Percentiles rank a stretch among this genome's conserved stretches.
These are phyloP conservation scores for Andrena flavipes DNA, from an alignment of 2,888 invertebrate species.

Conservation along the genomic window DNA sequence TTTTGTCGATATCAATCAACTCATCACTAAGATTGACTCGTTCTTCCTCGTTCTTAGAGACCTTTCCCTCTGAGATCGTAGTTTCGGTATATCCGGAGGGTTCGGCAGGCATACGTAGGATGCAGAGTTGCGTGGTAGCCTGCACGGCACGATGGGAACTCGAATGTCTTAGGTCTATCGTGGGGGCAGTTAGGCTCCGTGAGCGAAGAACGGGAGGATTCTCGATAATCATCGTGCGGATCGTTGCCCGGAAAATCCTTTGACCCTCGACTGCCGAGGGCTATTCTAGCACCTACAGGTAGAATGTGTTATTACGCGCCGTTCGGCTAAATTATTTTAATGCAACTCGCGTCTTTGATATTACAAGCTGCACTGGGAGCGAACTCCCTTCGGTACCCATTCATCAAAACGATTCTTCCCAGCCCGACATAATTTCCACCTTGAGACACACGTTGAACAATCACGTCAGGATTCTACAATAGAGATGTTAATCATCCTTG, in stretches of 20 bases:
- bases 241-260: slow-evolving; percentile 73
- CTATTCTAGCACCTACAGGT: slow-evolving; percentile 22
- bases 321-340: slow-evolving; percentile 50
- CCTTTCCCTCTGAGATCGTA: slow-evolving; percentile 9
- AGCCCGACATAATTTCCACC: slow-evolving; percentile 3
- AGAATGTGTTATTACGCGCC: slow-evolving; percentile 47
- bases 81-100: not conserved
- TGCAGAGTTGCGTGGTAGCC: slow-evolving; percentile 31
- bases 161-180: slow-evolving; percentile 42
- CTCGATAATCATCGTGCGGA: slow-evolving; percentile 71
- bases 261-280: slow-evolving; percentile 64
- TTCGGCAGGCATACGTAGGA: slow-evolving; percentile 4
- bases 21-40: not conserved
- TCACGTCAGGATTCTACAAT: not conserved
- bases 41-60: not conserved
- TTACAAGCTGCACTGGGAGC: slow-evolving; percentile 20
- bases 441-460: not conserved
- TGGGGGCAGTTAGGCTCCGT: slow-evolving; percentile 48
- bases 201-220: slow-evolving; percentile 52
- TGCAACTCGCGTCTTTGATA: slow-evolving; percentile 37
- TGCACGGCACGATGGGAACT: slow-evolving; percentile 46
- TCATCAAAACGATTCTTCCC: slow-evolving; percentile 8
- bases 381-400: not conserved
- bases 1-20: slow-evolving; percentile 4
- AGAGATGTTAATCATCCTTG: not conserved